Evolutionary conservation across 2,797 vertebrate species (phyloP).

Genomic region (Ciconia nigra): DNA sequence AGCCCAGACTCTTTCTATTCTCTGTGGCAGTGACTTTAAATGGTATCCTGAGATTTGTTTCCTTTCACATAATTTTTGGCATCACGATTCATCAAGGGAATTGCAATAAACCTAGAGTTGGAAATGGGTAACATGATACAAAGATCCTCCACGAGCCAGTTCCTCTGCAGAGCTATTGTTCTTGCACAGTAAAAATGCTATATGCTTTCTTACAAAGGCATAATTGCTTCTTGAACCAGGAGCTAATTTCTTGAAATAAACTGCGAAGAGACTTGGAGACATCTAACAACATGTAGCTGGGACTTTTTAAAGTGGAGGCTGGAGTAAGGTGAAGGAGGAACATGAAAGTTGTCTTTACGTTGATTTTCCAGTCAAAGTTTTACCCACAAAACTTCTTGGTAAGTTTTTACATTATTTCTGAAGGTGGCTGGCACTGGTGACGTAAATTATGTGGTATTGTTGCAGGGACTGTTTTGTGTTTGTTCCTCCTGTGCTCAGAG

Average conservation of each 20-base stretch:
- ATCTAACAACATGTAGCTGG: not conserved
- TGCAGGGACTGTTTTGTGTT: not conserved
- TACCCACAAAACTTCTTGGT: not conserved
- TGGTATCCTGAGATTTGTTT: slow-evolving; percentile 11
- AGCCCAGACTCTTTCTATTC: not conserved
- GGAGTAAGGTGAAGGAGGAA: not conserved
- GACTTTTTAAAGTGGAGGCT: not conserved
- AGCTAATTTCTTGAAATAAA: not conserved
- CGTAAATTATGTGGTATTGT: not conserved
- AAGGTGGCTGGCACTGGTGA: not conserved
- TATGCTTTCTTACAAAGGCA: not conserved
- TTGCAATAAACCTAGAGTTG: not conserved
- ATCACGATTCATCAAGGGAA: not conserved
- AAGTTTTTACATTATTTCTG: not conserved
- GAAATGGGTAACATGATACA: not conserved
- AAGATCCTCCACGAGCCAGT: not conserved
- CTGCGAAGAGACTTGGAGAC: not conserved
- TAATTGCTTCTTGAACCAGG: not conserved
- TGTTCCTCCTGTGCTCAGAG: not conserved
- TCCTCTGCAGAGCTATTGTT: not conserved
- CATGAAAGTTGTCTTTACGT: not conserved
- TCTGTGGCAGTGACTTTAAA: not conserved
- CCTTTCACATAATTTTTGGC: not conserved
- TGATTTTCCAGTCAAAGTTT: not conserved
- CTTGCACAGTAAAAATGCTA: not conserved